phyloP scores from a whole-genome alignment of 2,797 vertebrate genomes.

The Argya squamiceps region DNA sequence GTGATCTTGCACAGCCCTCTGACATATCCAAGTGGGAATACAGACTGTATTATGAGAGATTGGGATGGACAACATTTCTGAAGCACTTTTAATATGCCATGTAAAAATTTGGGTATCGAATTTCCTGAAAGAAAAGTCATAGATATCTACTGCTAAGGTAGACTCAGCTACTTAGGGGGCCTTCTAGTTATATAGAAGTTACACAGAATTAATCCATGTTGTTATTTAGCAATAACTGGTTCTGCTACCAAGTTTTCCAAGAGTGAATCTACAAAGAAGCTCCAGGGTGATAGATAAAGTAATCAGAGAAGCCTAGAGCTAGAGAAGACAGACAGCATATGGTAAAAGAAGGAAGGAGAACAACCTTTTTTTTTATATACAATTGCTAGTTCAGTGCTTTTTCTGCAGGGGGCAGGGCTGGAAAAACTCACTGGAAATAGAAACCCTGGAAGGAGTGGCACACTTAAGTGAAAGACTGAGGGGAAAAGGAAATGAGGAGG shows the following conservation, averaged over 20 bases:
- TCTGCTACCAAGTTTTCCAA: background rate
- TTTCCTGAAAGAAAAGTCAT: background rate
- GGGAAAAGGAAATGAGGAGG: background rate
- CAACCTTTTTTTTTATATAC: fast-evolving
- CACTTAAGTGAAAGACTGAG: background rate
- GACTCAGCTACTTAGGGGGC: background rate
- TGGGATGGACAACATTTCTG: background rate
- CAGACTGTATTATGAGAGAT: background rate
- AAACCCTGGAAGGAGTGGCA: background rate
- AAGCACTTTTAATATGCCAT: background rate
- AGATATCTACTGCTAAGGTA: background rate
- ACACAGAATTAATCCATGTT: background rate
- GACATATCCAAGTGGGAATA: background rate
- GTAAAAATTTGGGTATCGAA: background rate
- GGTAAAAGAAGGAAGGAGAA: background rate
- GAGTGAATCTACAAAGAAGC: background rate
- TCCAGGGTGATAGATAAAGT: background rate
- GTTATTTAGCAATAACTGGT: background rate
- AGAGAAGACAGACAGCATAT: background rate
- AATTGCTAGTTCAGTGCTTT: background rate
- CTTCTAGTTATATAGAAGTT: background rate
- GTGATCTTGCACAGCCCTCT: background rate
- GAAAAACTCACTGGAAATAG: background rate
- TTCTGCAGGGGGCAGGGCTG: background rate
- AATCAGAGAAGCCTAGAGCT: background rate